Base-by-base conservation (phyloP, 35 echinoderm and acorn worm genomes). In the Ptychodera flava region DNA sequence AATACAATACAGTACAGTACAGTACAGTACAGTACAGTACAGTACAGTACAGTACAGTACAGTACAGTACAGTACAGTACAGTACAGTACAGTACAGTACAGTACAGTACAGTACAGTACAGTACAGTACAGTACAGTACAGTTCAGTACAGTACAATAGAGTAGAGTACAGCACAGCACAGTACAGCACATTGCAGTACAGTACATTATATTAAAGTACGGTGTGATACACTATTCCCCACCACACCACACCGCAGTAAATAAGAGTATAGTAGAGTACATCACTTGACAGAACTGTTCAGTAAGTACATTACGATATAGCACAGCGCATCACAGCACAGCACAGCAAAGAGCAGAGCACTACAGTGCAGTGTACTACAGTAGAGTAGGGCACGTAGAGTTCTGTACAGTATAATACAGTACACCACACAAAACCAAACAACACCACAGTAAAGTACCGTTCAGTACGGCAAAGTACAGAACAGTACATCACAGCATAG, bases 21-120 rank as follows among this genome's bases (percentile, higher is more conserved):
- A 45, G 87, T 82, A 89, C 35, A 82, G 80, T 83, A 77, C 33
- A 83, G 87, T 89, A 89, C 80, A 89, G 87, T 82, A 89, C 22
- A 81, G 86, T 81, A 82, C 86, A n/a, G 86, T 36, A 88, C 78
- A 88, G 86, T 37, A 88, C 45, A 64, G 45, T 89, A 89, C 81
- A 33, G 80, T 83, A 77, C 33, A 53, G 87, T 89, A 89, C 38
- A 82, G 87, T 89, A 89, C 22, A 36, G 86, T 88, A 82, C 86
- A n/a, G 86, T 36, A 88, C 33, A 81, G 86, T 81, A 88, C 6
- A 81, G 86, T 88, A 88, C 77, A 78, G 64, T 87, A 87, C 85
- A 78, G 86, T 88, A 88, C 34, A 81, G 86, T 81, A 81, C 86
- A 81, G 86, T 38, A 80, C 86, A 88, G 78, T 38, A 88, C 34